Evolutionary conservation across 2,888 invertebrate genomes (phyloP).

Genomic region (Bugula neritina): DNA sequence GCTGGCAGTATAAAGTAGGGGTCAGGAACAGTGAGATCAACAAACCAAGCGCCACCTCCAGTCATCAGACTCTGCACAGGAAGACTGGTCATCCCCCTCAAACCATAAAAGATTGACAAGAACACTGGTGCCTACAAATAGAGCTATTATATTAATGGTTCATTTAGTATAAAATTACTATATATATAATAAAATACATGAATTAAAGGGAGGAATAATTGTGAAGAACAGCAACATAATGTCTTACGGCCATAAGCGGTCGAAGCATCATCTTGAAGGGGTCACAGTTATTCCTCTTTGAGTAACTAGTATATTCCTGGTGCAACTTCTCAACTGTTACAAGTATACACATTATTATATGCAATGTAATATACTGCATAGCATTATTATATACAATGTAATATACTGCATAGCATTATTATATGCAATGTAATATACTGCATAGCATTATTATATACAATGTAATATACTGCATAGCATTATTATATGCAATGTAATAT

Average conservation of each 20-base stretch:
- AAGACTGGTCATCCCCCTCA: constrained; percentile 78
- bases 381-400: too few relatives aligned
- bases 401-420: too few relatives aligned
- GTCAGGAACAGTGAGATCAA: constrained; percentile 82
- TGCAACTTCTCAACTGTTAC: constrained; percentile 64
- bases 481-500: too few relatives aligned
- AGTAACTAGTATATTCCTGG: constrained; percentile 72
- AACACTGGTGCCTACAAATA: constrained; percentile 70
- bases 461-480: too few relatives aligned
- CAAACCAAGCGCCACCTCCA: constrained; percentile 88
- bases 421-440: too few relatives aligned
- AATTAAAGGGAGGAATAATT: too few relatives aligned
- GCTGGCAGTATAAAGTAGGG: constrained; percentile 80
- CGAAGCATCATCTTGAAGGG: constrained; percentile 70
- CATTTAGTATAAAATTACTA: neutral
- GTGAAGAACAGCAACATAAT: too few relatives aligned
- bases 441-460: too few relatives aligned
- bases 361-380: neutral
- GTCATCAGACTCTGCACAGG: constrained; percentile 82
- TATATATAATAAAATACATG: too few relatives aligned
- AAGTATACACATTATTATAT: neutral
- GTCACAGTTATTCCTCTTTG: constrained; percentile 75
- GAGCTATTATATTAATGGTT: neutral
- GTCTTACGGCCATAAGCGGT: constrained; percentile 33
- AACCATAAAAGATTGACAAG: constrained; percentile 80